Percentiles rank a stretch among this genome's conserved stretches.
Evolutionary conservation across 2,113 vertebrate genomes (phyloP).

Genomic region (Sinocyclocheilus grahami): DNA sequence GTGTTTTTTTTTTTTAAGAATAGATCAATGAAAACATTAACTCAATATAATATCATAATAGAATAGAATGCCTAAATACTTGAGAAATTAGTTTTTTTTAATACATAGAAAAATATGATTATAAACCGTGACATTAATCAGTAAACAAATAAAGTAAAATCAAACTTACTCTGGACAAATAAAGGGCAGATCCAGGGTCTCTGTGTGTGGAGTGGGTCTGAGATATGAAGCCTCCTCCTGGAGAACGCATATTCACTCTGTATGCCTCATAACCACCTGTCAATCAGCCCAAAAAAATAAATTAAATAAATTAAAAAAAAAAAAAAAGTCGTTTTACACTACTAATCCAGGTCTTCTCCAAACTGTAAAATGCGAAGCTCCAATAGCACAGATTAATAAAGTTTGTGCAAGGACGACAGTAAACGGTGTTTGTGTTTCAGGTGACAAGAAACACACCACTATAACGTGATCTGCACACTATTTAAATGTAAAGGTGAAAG

Average conservation of each 20-base stretch:
- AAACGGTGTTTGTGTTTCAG: background rate
- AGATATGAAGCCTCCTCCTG: constrained; percentile 79
- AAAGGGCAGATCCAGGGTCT: constrained; percentile 80
- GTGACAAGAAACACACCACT: background rate
- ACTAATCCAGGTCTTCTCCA: background rate
- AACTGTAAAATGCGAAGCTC: background rate
- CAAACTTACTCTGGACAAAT: constrained; percentile 78
- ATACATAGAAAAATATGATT: too few species aligned
- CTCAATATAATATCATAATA: too few species aligned
- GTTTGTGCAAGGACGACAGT: background rate
- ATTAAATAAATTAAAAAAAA: too few species aligned
- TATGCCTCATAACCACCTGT: constrained; percentile 77
- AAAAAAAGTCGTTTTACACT: background rate
- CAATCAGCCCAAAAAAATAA: too few species aligned
- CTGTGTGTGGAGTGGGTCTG: constrained; percentile 73
- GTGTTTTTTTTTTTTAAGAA: too few species aligned
- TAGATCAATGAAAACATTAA: too few species aligned
- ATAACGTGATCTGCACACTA: background rate
- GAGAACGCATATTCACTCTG: constrained; percentile 71
- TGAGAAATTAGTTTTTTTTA: too few species aligned
- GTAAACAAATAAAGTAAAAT: background rate
- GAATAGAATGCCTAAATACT: too few species aligned
- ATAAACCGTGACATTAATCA: too few species aligned
- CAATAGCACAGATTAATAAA: background rate
- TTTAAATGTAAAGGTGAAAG: background rate